These are phyloP conservation scores for Cyanocitta stelleri DNA, from an alignment of 2,113 vertebrate genomes.

Conservation along the genomic window DNA sequence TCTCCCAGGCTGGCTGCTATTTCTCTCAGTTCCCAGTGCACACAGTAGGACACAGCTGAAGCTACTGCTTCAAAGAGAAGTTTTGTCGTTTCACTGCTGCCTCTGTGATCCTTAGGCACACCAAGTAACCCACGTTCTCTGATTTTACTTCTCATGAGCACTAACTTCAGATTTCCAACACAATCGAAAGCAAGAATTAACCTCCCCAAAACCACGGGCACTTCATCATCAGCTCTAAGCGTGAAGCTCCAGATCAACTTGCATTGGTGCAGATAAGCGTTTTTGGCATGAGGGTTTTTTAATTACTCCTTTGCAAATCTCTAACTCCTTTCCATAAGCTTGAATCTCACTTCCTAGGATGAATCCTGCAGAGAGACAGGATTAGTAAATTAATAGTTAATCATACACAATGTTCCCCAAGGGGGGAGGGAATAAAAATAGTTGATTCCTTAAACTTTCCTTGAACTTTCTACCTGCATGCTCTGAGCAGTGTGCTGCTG, in stretches of 20 bases:
- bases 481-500: background rate
- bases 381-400: background rate
- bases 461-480: background rate
- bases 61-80: background rate
- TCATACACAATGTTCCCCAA: background rate
- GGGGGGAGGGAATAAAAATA: background rate
- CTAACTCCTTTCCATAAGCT: background rate
- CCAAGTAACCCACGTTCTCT: background rate
- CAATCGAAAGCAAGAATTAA: background rate
- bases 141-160: constrained; percentile 35
- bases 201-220: constrained; percentile 31
- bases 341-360: background rate
- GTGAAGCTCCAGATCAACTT: background rate
- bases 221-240: background rate
- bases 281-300: background rate
- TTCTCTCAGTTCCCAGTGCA: background rate
- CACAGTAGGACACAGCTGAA: background rate
- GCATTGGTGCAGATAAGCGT: background rate
- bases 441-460: background rate
- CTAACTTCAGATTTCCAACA: background rate
- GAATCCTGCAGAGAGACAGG: background rate
- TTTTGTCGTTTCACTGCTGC: background rate
- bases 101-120: background rate
- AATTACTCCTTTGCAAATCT: background rate
- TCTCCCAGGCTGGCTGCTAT: background rate